Percentiles rank a stretch among this genome's conserved stretches.
phyloP scores from a whole-genome alignment of 2,888 invertebrate species.

The Panopea generosa region DNA sequence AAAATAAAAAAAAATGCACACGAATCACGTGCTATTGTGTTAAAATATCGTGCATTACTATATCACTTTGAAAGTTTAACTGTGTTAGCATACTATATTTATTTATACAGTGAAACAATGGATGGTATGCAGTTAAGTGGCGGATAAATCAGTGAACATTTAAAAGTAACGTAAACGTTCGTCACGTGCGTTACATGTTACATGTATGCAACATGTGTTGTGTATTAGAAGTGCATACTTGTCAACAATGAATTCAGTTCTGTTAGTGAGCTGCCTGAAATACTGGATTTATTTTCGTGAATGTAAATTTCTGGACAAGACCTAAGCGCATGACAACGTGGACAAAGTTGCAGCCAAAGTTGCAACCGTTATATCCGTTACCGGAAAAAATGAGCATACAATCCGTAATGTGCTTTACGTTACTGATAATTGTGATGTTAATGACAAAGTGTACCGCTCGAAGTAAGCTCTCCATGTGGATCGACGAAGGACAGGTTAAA shows the following conservation, averaged over 20 bases:
- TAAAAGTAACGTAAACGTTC: too few species aligned
- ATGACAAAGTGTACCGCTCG: conserved; percentile 50
- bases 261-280: background rate
- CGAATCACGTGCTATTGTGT: too few species aligned
- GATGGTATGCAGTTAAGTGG: background rate
- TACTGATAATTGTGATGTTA: conserved; percentile 43
- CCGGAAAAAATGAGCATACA: conserved; percentile 35
- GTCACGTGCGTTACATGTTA: too few species aligned
- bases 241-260: conserved; percentile 15
- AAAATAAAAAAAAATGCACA: too few species aligned
- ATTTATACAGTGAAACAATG: too few species aligned
- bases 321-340: conserved; percentile 28
- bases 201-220: too few species aligned
- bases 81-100: too few species aligned
- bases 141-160: too few species aligned
- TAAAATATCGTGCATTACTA: too few species aligned
- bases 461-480: conserved; percentile 69
- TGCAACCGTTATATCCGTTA: conserved; percentile 10
- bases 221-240: too few species aligned
- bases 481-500: conserved; percentile 70
- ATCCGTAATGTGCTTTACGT: conserved; percentile 34
- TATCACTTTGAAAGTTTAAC: too few species aligned
- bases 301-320: conserved; percentile 34
- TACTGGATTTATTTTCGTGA: conserved; percentile 29
- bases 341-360: conserved; percentile 1